Percentiles rank a stretch among this genome's conserved stretches.
phyloP scores from a whole-genome alignment of 2,888 invertebrate genomes.

The Pedicia rivosa region DNA sequence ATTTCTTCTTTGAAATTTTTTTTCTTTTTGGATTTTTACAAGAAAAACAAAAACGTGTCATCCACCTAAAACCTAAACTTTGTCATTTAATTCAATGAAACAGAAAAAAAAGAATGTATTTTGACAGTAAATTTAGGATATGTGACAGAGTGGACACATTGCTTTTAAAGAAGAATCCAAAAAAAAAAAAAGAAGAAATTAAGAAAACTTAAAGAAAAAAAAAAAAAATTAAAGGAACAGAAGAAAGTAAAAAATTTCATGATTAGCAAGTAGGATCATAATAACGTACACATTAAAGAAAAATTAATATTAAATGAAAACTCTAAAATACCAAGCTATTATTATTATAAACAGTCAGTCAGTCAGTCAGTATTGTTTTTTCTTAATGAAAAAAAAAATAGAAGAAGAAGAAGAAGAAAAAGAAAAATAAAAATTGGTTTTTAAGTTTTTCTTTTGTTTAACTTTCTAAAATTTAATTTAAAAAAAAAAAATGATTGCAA shows the following conservation, averaged over 20 bases:
- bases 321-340: slow-evolving; percentile 14
- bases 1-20: no score
- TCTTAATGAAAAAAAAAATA: slow-evolving; percentile 7
- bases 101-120: slow-evolving; percentile 5
- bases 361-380: no score
- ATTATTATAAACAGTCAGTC: slow-evolving; percentile 10
- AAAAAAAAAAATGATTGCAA: no score
- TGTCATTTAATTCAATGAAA: background rate
- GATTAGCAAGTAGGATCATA: slow-evolving; percentile 15
- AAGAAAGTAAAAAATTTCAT: slow-evolving; percentile 8
- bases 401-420: slow-evolving; percentile 9
- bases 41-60: background rate
- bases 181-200: slow-evolving; percentile 6
- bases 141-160: no score
- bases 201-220: slow-evolving; percentile 5
- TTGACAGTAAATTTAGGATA: no score
- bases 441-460: no score
- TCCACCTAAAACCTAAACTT: background rate
- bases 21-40: no score
- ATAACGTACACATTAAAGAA: slow-evolving; percentile 16
- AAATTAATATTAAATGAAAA: slow-evolving; percentile 16
- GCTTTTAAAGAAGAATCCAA: background rate
- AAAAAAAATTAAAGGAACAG: slow-evolving; percentile 4
- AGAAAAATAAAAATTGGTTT: no score
- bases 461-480: no score